phyloP scores from a whole-genome alignment of 2,888 invertebrate species.

The Acanthosepion lycidas region DNA sequence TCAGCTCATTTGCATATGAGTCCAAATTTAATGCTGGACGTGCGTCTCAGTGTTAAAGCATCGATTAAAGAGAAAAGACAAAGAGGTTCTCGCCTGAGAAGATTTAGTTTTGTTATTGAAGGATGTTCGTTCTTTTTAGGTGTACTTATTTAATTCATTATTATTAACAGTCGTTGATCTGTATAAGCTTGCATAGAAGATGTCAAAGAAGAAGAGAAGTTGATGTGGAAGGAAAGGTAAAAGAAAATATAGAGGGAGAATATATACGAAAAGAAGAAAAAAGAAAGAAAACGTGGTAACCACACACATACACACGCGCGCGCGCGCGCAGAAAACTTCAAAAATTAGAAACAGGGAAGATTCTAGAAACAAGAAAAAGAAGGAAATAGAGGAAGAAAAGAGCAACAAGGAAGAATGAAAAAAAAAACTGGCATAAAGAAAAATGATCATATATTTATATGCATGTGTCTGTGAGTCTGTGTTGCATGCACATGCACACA shows the following conservation, averaged over 20 bases:
- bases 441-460: too few relatives aligned
- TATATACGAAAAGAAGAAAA: neutral
- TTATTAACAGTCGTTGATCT: too few relatives aligned
- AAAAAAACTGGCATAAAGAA: too few relatives aligned
- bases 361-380: too few relatives aligned
- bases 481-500: too few relatives aligned
- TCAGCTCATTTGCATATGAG: slow-evolving; percentile 33
- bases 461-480: too few relatives aligned
- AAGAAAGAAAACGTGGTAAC: neutral
- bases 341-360: too few relatives aligned
- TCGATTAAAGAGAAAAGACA: neutral
- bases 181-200: neutral
- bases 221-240: neutral
- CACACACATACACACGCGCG: neutral
- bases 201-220: neutral
- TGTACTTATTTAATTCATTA: neutral
- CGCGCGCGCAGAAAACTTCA: too few relatives aligned
- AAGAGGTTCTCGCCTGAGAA: neutral
- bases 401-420: too few relatives aligned
- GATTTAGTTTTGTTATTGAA: neutral
- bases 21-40: neutral
- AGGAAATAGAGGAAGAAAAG: too few relatives aligned
- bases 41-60: neutral
- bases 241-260: neutral
- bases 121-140: neutral